Base-by-base conservation (phyloP, 2,888 invertebrate genomes). In the Amphipyra berbera region DNA sequence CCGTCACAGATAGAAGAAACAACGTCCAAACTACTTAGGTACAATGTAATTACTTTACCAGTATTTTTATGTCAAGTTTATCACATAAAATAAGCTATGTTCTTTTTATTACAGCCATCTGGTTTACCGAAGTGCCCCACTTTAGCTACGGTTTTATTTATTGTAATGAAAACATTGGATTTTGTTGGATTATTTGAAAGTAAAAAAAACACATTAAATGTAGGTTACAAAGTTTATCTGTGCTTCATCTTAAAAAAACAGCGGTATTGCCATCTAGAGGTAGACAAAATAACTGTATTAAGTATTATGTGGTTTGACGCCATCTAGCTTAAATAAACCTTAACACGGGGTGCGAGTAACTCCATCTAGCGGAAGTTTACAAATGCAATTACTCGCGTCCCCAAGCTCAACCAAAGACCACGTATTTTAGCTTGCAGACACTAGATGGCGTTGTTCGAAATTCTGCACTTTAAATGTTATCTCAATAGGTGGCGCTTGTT, bases 31-130 rank as follows among this genome's bases (percentile, higher is more conserved):
- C 38, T 2, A 38, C 38, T 15, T 8, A 1, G 12, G 12, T 12
- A 10, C 12, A 37, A 41, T 30, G 21, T 50, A 37, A 41, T 58
- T 10, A 46, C 38, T 49, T 49, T 5, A 21, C 35, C 14, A 15
- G 2, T 45, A 14, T 14, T 33, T 14, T 30, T 27, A 30, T 7
- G n/a, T 12, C 38, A 46, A 40, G 21, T 64, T 67, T 13, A 6
- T 44, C 8, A 54, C 41, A 63, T 70, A 46, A 54, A 67, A 46
- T 55, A 14, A 10, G 27, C 40, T 9, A 38, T 15, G n/a, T 49
- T 62, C 6, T 42, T 46, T 48, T 67, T 55, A 50, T 50, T 38
- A n/a, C 2, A 15, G 63, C 54, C 70, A 49, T 67, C 49, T 70
- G 63, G 45, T 41, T 27, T 37, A 15, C 40, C 8, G 1, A 61